Base-by-base conservation (phyloP, 2,888 invertebrate genomes). In the Drosophila nr. perissopoda region DNA sequence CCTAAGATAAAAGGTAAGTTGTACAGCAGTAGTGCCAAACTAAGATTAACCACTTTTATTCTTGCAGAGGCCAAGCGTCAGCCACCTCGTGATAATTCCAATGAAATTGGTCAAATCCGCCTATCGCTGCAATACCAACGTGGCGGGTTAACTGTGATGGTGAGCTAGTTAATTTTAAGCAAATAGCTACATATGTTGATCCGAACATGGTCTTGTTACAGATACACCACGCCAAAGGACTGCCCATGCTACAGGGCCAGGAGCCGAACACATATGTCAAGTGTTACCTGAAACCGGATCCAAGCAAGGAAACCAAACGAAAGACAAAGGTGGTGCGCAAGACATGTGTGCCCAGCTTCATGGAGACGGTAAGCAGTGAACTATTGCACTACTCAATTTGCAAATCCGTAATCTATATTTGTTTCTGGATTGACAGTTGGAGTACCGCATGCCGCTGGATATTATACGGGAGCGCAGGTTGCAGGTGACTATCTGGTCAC, bases 401-500 rank as follows among this genome's bases (percentile, higher is more conserved):
- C 5, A 6, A 27, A 36, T 31, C 0, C 1, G 1, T 33, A 29
- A 13, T 42, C 10, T 34, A 21, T 29, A 33, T 21, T 13, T 40
- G 6, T 25, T 61, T 51, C 57, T 54, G 62, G 0, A 29, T 66
- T 42, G 61, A n/a, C 91, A 97, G 97, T 94, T 99, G 92, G 97
- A 97, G 91, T 99, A 98, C 91, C 95, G 98, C 71, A 95, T 98
- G 94, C 96, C 97, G 0, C 91, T 97, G 76, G 97, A 98, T 57
- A 95, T 96, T 49, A 95, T 98, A 21, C 95, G 95, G 90, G 94
- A 94, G 78, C 94, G 97, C 56, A 95, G 95, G 13, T 93, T 99
- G n/a, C 97, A 98, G 92, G 98, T 98, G 0, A 98, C 98, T 0
- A 96, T 99, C 13, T 99, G 98, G 99, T 97, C 97, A 92, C 97